Base-by-base conservation (phyloP, 2,113 vertebrate species). In the Amblyornis subalaris region DNA sequence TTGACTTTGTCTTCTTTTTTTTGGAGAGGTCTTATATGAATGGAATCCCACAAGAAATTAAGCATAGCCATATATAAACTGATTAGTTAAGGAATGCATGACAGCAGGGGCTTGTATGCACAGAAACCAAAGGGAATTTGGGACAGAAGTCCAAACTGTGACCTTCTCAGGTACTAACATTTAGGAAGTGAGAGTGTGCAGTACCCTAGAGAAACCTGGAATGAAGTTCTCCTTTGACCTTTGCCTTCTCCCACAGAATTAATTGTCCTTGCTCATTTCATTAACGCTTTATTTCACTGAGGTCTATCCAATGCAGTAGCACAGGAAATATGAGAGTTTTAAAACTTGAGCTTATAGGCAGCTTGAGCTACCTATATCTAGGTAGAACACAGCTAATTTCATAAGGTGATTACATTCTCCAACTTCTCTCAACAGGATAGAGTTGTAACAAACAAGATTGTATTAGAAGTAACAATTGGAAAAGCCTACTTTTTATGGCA, bases 41-140 rank as follows among this genome's bases (percentile, higher is more conserved):
- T 44, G 35, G 13, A 89, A 70, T 91, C 91, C 93, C 93, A 79
- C 22, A 92, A 96, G 94, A 94, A 94, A 96, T 97, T 95, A 96
- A 85, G 14, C 38, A 55, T 40, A 71, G 45, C 20, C 71, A 58
- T 57, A 83, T 83, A 70, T 54, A 94, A 95, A 89, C 55, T 93
- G 85, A 66, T 90, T 89, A 88, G 81, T 71, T 88, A 85, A 95
- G 58, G 62, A 89, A 33, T 79, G 36, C 50, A 62, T 88, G 88
- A 83, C 90, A 93, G 38, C 71, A 88, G 44, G 16, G 47, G n/a
- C 60, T 92, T 76, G 33, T 66, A 53, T 85, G 28, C 72, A 85
- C n/a, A 40, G 72, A 80, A 26, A 44, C 79, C 51, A 51, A 81
- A 86, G 85, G 90, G 83, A 90, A 57, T 89, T 45, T 64, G 75